phyloP scores from a whole-genome alignment of 2,888 invertebrate genomes.

The Tenthredo notha region DNA sequence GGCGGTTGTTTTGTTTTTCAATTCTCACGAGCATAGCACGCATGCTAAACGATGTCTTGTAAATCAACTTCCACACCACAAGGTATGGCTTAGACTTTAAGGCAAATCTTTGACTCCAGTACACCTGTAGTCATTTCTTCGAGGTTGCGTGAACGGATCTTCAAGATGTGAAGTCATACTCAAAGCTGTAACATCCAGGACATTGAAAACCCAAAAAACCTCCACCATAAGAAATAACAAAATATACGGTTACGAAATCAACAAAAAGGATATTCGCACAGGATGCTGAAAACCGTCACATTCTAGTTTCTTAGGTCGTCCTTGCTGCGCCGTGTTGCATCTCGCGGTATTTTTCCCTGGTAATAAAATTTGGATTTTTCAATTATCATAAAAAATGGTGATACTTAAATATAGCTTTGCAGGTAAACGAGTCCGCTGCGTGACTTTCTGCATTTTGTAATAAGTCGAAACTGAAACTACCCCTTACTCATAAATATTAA shows the following conservation, averaged over 20 bases:
- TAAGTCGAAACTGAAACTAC: neutral
- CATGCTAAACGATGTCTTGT: slow-evolving; percentile 48
- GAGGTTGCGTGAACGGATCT: neutral
- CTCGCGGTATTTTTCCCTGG: neutral
- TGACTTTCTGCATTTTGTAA: slow-evolving; percentile 3
- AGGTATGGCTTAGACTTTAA: neutral
- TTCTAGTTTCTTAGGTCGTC: too few species aligned
- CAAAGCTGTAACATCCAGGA: neutral
- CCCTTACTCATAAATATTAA: neutral
- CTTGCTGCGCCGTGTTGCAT: too few species aligned
- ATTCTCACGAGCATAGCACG: slow-evolving; percentile 47
- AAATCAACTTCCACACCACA: slow-evolving; percentile 31
- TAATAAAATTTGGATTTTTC: neutral
- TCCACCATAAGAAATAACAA: neutral
- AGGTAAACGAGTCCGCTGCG: slow-evolving; percentile 1
- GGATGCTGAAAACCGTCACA: neutral
- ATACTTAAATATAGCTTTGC: neutral
- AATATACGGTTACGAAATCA: neutral
- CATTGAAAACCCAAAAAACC: neutral
- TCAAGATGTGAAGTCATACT: neutral
- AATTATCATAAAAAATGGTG: neutral
- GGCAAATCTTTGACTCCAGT: neutral
- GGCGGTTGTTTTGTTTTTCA: slow-evolving; percentile 43
- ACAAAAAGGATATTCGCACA: neutral
- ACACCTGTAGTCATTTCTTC: neutral